phyloP scores from a whole-genome alignment of 2,888 invertebrate genomes.

The Cephus rjabovi region DNA sequence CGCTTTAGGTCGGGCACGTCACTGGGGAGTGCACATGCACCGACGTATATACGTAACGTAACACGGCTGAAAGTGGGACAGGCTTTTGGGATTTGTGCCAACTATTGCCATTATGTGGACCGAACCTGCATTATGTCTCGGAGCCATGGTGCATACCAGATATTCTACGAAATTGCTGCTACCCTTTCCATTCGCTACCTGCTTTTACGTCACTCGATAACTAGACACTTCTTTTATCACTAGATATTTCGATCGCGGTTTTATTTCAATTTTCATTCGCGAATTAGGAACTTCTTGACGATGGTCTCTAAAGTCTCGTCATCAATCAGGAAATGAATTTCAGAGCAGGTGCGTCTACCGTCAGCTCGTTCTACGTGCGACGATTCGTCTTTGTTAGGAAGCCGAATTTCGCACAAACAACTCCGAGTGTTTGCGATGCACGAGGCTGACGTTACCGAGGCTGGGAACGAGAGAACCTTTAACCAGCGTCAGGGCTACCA shows the following conservation, averaged over 20 bases:
- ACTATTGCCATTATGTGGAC: slow-evolving; percentile 51
- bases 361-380: background rate
- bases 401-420: background rate
- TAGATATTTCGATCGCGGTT: background rate
- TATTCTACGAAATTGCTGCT: slow-evolving; percentile 35
- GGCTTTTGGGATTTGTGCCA: slow-evolving; percentile 48
- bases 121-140: slow-evolving; percentile 44
- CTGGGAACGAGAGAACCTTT: background rate
- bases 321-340: background rate
- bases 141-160: slow-evolving; percentile 42
- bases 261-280: background rate
- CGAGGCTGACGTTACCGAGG: background rate
- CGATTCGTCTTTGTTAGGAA: background rate
- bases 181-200: background rate
- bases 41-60: background rate
- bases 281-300: background rate
- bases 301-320: background rate
- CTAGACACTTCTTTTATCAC: background rate
- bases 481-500: background rate
- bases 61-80: slow-evolving; percentile 25
- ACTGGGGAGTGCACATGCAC: slow-evolving; percentile 29
- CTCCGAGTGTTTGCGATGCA: background rate
- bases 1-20: slow-evolving; percentile 25
- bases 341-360: background rate
- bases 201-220: background rate